Base-by-base conservation (phyloP, 2,888 invertebrate species). In the Catocala fraxini region DNA sequence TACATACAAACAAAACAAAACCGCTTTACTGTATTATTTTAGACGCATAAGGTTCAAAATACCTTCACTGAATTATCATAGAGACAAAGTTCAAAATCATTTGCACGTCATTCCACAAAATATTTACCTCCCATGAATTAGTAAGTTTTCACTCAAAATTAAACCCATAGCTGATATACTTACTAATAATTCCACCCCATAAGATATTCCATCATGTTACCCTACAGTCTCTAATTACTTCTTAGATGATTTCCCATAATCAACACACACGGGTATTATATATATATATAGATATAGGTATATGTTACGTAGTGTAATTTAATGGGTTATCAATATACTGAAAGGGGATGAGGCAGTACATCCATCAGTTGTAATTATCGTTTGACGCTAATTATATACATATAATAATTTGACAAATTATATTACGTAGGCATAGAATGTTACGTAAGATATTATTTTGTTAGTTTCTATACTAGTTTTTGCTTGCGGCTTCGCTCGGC, bases 351-450 rank as follows among this genome's bases (percentile, higher is more conserved):
- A 73, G 9, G 9, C 35, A 39, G 35, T 25, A 63, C 75, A 73
- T 78, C 73, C 65, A 74, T 79, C 73, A 80, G 59, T 65, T 52
- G n/a, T 73, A 74, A 75, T 72, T 60, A 64, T 64, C 61, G 43
- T 39, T 34, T 59, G 80, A 85, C 80, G 70, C 76, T 82, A 74
- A 85, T 85, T 80, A 64, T 78, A 63, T 70, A n/a, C n/a, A 70
- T 65, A 77, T 69, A 79, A 76, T 74, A 75, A 25, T 74, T 73
- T 34, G 12, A 4, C 25, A 47, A 46, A 58, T 15, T 48, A 45
- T 35, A 54, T 45, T 34, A 47, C 11, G 33, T 42, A 42, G n/a
- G n/a, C 3, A 10, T 4, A 10, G 5, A 7, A 42, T 6, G 10
- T 4, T 11, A 5, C 42, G n/a, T 42, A 42, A 39, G 6, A 39